phyloP scores from a whole-genome alignment of 2,888 invertebrate species.

The Alloscopus bannaensis region DNA sequence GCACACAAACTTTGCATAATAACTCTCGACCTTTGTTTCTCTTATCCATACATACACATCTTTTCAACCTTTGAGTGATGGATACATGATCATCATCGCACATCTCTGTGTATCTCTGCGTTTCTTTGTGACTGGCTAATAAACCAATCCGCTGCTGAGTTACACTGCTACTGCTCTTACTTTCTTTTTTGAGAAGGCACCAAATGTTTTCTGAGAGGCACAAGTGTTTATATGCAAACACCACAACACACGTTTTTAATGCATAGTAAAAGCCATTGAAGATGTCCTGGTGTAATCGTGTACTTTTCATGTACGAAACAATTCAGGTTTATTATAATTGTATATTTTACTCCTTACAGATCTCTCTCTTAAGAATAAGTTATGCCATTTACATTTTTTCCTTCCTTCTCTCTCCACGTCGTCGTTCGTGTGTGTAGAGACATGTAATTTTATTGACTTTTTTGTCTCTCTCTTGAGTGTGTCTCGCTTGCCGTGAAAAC shows the following conservation, averaged over 20 bases:
- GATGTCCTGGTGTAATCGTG: no score
- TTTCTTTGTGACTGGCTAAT: conserved; percentile 26
- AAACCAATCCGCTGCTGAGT: conserved; percentile 45
- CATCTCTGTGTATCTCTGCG: conserved; percentile 1
- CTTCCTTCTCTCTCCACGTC: no score
- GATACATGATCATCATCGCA: conserved; percentile 8
- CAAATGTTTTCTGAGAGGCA: no score
- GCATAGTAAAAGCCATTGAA: no score
- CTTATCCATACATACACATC: conserved; percentile 22
- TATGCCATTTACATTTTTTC: conserved; percentile 17
- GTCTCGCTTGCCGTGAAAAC: conserved; percentile 54
- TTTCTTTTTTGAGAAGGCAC: conserved; percentile 32
- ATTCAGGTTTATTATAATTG: conserved; percentile 23
- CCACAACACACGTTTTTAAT: no score
- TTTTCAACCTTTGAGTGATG: conserved; percentile 22
- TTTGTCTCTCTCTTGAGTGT: no score
- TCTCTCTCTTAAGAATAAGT: conserved; percentile 17
- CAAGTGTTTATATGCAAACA: no score
- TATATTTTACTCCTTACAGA: not conserved
- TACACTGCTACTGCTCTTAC: conserved; percentile 44
- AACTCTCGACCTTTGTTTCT: not conserved
- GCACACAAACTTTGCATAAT: conserved; percentile 25
- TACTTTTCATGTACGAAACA: not conserved
- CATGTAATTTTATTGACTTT: conserved; percentile 40
- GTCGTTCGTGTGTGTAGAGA: no score